Evolutionary conservation across 2,888 invertebrate genomes (phyloP), one percentile per base, ranked within the genome.

Genomic region (Drosophila paracracens): DNA sequence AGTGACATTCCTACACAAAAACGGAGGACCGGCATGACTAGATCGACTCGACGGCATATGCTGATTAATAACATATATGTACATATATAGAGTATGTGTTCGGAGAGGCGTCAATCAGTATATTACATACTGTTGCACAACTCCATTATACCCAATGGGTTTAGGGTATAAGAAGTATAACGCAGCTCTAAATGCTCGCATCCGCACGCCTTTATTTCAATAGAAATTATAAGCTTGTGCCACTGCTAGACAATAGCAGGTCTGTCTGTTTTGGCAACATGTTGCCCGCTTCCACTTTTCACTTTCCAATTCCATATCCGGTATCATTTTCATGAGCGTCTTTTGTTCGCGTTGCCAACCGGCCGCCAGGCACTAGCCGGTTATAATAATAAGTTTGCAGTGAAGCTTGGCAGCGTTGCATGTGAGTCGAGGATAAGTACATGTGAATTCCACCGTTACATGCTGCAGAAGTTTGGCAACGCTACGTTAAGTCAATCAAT

Each of bases 141-240:
- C 27, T 16, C 8, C 25, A 46, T 46, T 25, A 46, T 25, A 16
- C 25, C 25, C 46, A 46, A 25, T 16, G 25, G 4, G 27, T 8
- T 16, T 8, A 25, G 46, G 4, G 8, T 25, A 16, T 46, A 46
- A 16, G 16, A 46, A 8, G 46, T 59, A 69, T 63, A 64, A 51
- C 52, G 50, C 74, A 62, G 65, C 68, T 67, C 69, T 56, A 68
- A 70, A 70, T 73, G 70, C 27, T 68, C 48, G 59, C 81, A 57
- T 69, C 71, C 70, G 69, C 68, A 73, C 58, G 79, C 70, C 72
- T 76, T 76, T 76, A 89, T 84, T 89, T 77, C 82, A 88, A 89
- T 88, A 86, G 90, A 89, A 89, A 86, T 88, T 82, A 89, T 88
- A 82, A 80, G 83, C 85, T 82, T 75, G 61, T 53, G 70, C 43